Conservation (phyloP, 2,888 invertebrate genomes). For the Emmelina monodactyla region DNA sequence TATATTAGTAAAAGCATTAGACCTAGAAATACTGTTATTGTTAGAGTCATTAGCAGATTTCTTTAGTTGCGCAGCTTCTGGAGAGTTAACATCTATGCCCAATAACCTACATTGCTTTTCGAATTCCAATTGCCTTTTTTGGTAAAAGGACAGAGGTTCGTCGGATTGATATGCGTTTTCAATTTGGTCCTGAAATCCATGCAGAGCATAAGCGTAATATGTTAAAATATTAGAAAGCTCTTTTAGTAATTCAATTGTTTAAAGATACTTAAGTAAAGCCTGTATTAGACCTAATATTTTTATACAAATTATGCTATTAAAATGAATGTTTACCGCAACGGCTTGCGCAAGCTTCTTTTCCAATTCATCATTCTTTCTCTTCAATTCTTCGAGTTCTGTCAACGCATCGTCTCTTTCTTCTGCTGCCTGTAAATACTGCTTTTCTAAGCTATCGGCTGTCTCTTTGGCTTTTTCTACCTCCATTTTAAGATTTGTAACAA, state of each 20-base stretch:
- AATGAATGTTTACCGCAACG: slow-evolving; percentile 51
- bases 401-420: slow-evolving; percentile 79
- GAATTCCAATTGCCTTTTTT: slow-evolving; percentile 53
- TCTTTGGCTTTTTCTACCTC: slow-evolving; percentile 81
- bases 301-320: background rate
- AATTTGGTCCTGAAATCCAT: slow-evolving; percentile 37
- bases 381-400: slow-evolving; percentile 81
- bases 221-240: slow-evolving; percentile 2
- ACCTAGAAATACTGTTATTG: slow-evolving; percentile 27
- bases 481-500: slow-evolving; percentile 73
- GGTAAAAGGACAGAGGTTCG: slow-evolving; percentile 54
- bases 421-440: slow-evolving; percentile 77
- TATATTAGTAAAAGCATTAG: slow-evolving; percentile 28
- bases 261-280: background rate
- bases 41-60: slow-evolving; percentile 34
- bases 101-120: slow-evolving; percentile 57
- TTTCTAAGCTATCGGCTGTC: slow-evolving; percentile 81
- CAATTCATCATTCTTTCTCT: slow-evolving; percentile 76
- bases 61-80: slow-evolving; percentile 39
- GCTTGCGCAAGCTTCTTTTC: slow-evolving; percentile 80
- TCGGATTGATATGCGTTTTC: slow-evolving; percentile 37
- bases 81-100: slow-evolving; percentile 44
- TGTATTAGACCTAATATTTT: slow-evolving; percentile 1
- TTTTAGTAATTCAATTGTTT: too few species aligned
- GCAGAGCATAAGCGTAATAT: slow-evolving; percentile 12